Percentiles rank a stretch among this genome's conserved stretches.
phyloP scores from a whole-genome alignment of 1,140 invertebrate species.

The Drosophila tani region DNA sequence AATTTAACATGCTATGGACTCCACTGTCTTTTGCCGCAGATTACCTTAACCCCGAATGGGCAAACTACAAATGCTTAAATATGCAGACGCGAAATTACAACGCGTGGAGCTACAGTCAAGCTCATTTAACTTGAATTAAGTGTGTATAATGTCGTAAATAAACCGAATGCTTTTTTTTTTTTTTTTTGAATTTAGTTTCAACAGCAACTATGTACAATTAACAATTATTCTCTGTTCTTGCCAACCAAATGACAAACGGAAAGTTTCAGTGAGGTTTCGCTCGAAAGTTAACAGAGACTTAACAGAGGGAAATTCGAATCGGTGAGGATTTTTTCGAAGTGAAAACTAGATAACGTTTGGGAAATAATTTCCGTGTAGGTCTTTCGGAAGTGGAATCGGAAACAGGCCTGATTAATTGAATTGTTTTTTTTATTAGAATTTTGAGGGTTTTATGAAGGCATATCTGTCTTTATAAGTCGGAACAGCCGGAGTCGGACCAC shows the following conservation, averaged over 20 bases:
- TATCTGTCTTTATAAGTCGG: background rate
- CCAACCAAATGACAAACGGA: too few species aligned
- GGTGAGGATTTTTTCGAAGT: too few species aligned
- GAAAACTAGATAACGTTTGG: too few species aligned
- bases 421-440: background rate
- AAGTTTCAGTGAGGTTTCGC: too few species aligned
- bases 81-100: constrained; percentile 45
- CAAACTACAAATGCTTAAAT: constrained; percentile 38
- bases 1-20: constrained; percentile 17
- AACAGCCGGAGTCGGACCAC: too few species aligned
- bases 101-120: constrained; percentile 14
- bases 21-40: constrained; percentile 32
- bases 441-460: background rate
- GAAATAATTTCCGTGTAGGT: too few species aligned
- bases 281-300: too few species aligned
- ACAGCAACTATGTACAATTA: background rate
- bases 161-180: background rate
- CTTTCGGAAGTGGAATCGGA: too few species aligned
- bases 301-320: too few species aligned
- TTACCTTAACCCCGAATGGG: constrained; percentile 43
- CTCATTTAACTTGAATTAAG: background rate
- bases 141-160: background rate
- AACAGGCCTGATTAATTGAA: too few species aligned
- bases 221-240: too few species aligned
- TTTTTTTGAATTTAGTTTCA: background rate